Evolutionary conservation across 2,888 invertebrate genomes (phyloP).

Genomic region (Hypomecis punctinalis): DNA sequence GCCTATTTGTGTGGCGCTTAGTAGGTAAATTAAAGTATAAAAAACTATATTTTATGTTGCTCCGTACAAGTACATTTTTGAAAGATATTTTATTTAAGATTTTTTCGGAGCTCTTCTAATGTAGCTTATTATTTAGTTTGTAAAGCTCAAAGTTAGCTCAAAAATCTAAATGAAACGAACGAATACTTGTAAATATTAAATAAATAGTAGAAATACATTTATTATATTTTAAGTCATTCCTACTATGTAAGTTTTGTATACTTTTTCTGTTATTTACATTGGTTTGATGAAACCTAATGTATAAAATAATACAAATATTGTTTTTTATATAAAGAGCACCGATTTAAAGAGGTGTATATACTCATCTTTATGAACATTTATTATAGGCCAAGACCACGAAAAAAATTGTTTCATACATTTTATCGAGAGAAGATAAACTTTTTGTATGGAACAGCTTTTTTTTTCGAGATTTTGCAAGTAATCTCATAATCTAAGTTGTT

Average conservation of each 20-base stretch:
- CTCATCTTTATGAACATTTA: too few species aligned
- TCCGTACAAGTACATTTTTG: slow-evolving; percentile 67
- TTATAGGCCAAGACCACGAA: too few species aligned
- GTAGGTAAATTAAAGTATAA: too few species aligned
- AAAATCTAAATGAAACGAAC: slow-evolving; percentile 55
- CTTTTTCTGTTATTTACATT: slow-evolving; percentile 2
- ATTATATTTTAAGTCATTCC: slow-evolving; percentile 65
- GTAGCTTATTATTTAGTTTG: slow-evolving; percentile 69
- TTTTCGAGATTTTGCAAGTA: too few species aligned
- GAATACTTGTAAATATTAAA: slow-evolving; percentile 69
- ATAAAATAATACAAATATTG: too few species aligned
- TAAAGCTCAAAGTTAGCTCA: slow-evolving; percentile 84
- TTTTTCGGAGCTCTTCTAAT: slow-evolving; percentile 48
- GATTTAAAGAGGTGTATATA: too few species aligned
- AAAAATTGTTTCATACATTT: too few species aligned
- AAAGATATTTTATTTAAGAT: slow-evolving; percentile 31
- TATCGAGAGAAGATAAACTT: too few species aligned
- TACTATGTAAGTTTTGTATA: slow-evolving; percentile 58
- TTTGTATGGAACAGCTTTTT: too few species aligned
- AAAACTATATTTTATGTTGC: slow-evolving; percentile 33
- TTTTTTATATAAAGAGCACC: too few species aligned
- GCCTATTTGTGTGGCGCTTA: too few species aligned
- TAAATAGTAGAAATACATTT: slow-evolving; percentile 50
- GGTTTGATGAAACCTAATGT: background rate
- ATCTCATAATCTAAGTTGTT: too few species aligned